Evolutionary conservation across 2,797 vertebrate genomes (phyloP).

Genomic region (Halcyon leucocephala): DNA sequence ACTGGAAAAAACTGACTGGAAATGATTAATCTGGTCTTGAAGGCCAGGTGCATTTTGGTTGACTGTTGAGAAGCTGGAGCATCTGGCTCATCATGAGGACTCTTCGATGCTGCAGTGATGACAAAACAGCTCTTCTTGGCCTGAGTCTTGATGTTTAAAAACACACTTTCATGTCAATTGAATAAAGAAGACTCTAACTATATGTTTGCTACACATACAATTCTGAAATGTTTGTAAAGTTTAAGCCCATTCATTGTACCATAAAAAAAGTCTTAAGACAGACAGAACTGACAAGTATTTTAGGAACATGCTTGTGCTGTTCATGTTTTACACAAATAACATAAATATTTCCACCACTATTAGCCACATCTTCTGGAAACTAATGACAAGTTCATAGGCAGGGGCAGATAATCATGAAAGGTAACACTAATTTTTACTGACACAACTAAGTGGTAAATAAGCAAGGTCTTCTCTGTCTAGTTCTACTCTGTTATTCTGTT

Average conservation of each 20-base stretch:
- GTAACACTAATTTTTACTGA: constrained; percentile 16
- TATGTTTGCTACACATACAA: background rate
- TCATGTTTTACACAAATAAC: background rate
- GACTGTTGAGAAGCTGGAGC: background rate
- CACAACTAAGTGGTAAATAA: background rate
- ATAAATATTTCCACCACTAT: background rate
- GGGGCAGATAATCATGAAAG: background rate
- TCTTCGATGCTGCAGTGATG: background rate
- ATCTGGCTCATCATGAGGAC: background rate
- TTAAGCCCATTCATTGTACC: background rate
- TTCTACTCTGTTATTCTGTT: background rate
- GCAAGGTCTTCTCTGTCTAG: background rate
- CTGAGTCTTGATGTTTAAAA: background rate
- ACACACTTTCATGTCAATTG: background rate
- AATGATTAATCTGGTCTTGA: background rate
- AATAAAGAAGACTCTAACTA: background rate
- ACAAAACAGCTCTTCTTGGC: background rate
- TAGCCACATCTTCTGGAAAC: background rate
- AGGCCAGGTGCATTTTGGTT: background rate
- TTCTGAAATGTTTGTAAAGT: background rate
- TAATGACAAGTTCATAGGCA: constrained; percentile 19
- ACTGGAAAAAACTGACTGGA: background rate
- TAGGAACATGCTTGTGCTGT: background rate
- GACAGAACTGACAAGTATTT: background rate
- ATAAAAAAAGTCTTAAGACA: background rate